Base-by-base conservation (phyloP, 2,797 vertebrate species). In the Chelon auratus region DNA sequence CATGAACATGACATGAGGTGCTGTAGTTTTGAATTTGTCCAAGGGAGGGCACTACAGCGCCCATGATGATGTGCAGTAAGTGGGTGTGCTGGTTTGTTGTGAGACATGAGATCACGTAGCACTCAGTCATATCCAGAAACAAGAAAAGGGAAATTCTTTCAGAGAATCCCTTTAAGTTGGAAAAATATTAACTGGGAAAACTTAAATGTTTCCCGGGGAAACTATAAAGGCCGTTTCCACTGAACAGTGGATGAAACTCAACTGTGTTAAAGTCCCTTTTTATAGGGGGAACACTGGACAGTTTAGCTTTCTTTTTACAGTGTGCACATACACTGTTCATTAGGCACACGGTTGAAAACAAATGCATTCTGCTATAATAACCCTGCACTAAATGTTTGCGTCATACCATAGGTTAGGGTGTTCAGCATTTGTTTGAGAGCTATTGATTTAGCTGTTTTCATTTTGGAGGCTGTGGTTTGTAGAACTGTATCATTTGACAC, bases 11-110 rank as follows among this genome's bases (percentile, higher is more conserved):
- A 37, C 39, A 36, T 24, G 37, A 56, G 17, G 18, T 57, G 13
- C 40, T 42, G 56, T 55, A 63, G 45, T 77, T 78, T 14, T 71
- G 9, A 39, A n/a, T 81, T 60, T 62, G 39, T 9, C 56, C 81
- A 47, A 9, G 36, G 2, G 72, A 15, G 66, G 77, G 65, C 73
- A 4, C 68, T 72, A n/a, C 22, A 56, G 55, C 18, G 13, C 37
- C 2, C 18, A 40, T 62, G n/a, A 55, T 37, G 0, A 33, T 36
- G 51, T 48, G 20, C 55, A 53, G 60, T 30, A 12, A 20, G 40
- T 42, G 47, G 54, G 48, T 37, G n/a, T 52, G 30, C 9, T 30
- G 48, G 36, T 26, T 54, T 50, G 50, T 43, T 48, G 14, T 43
- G 42, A 15, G 42, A 66, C 13, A 63, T 61, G 48, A 45, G 6